phyloP scores from a whole-genome alignment of 2,797 vertebrate species.

The Amphiprion clarkii region DNA sequence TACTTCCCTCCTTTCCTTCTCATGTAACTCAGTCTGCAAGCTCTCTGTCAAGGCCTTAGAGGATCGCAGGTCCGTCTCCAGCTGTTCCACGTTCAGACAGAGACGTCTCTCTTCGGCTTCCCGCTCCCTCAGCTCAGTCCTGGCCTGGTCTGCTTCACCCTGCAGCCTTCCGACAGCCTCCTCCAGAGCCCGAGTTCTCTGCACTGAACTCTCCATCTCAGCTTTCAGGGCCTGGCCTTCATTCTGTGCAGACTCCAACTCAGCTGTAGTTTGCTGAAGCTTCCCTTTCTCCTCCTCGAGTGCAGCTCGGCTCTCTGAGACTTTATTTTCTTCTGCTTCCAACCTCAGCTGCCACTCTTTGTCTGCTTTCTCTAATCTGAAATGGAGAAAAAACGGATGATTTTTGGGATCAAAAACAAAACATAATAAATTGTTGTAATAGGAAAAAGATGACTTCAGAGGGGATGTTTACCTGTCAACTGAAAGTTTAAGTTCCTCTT shows the following conservation, averaged over 20 bases:
- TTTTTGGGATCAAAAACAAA: too few relatives aligned
- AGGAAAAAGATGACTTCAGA: background rate
- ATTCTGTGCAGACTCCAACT: constrained; percentile 74
- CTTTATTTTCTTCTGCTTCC: constrained; percentile 80
- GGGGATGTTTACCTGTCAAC: constrained; percentile 77
- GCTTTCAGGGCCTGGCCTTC: constrained; percentile 77
- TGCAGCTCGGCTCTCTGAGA: constrained; percentile 76
- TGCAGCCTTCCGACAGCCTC: constrained; percentile 86
- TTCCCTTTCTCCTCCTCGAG: constrained; percentile 84
- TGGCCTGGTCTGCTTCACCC: constrained; percentile 80
- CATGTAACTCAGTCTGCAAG: constrained; percentile 88
- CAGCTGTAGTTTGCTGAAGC: constrained; percentile 78
- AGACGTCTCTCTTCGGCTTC: constrained; percentile 88
- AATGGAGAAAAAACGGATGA: background rate
- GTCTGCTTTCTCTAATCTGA: constrained; percentile 87
- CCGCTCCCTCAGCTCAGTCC: constrained; percentile 82
- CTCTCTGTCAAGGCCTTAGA: constrained; percentile 88
- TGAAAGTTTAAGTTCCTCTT: constrained; percentile 87
- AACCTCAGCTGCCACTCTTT: constrained; percentile 82
- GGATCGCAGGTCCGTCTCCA: constrained; percentile 91
- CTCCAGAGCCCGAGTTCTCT: constrained; percentile 83
- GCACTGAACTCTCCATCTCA: constrained; percentile 83
- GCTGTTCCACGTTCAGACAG: constrained; percentile 89
- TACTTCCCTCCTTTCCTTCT: constrained; percentile 92
- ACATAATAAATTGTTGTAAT: too few relatives aligned